Evolutionary conservation across 1,140 invertebrate species (phyloP).

Genomic region (Lepidurus packardi): DNA sequence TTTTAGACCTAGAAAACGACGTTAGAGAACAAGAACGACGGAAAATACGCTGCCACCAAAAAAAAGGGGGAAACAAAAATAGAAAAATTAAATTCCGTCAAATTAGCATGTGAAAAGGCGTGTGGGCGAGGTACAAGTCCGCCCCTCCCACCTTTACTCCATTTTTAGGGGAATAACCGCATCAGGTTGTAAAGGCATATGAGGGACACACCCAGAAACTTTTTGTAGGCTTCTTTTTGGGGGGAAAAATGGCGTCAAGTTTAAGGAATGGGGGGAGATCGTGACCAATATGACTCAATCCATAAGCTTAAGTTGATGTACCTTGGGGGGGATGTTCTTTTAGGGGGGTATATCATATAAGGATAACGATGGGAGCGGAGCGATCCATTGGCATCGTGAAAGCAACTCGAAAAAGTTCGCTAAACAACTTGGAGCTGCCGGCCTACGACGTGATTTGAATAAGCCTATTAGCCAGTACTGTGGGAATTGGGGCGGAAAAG

Average conservation of each 20-base stretch:
- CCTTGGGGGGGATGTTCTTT: too few relatives aligned
- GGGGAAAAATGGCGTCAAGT: too few relatives aligned
- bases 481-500: neutral
- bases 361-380: neutral
- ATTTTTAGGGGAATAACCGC: neutral
- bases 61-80: neutral
- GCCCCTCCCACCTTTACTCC: neutral
- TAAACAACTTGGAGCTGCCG: neutral
- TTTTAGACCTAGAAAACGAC: too few relatives aligned
- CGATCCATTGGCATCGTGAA: neutral
- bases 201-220: neutral
- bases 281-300: too few relatives aligned
- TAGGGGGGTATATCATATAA: too few relatives aligned
- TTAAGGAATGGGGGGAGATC: too few relatives aligned
- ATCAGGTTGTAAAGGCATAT: too few relatives aligned
- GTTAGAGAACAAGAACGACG: too few relatives aligned
- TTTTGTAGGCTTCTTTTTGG: neutral
- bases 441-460: neutral
- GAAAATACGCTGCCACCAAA: neutral
- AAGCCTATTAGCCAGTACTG: slow-evolving; percentile 3
- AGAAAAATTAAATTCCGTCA: neutral
- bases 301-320: too few relatives aligned
- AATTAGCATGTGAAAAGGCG: neutral
- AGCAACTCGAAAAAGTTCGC: neutral
- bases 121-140: neutral